Percentiles rank a stretch among this genome's conserved stretches.
Evolutionary conservation across 2,113 vertebrate species (phyloP).

Genomic region (Baryphthengus martii): DNA sequence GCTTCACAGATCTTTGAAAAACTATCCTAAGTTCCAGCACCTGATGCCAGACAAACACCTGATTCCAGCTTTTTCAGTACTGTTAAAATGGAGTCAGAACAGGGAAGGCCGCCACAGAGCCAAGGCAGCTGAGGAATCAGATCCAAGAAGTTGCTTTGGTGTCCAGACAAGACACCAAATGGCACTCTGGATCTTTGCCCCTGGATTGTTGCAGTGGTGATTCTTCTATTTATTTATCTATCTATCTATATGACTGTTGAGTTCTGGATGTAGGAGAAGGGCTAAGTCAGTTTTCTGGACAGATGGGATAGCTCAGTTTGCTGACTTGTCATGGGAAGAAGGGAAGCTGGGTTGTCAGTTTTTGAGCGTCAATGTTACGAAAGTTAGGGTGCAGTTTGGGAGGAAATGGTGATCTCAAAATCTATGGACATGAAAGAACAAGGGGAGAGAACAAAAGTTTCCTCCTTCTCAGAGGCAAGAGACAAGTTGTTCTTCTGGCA

Average conservation of each 20-base stretch:
- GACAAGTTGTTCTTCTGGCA: not conserved
- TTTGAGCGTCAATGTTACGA: not conserved
- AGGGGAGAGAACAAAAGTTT: not conserved
- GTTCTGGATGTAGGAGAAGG: not conserved
- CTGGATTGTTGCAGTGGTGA: not conserved
- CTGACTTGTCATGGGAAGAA: not conserved
- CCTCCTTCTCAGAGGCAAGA: not conserved
- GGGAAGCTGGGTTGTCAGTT: not conserved
- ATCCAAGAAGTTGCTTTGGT: not conserved
- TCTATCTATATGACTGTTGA: not conserved
- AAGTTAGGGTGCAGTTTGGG: not conserved
- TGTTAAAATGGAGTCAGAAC: not conserved
- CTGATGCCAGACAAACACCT: not conserved
- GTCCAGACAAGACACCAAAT: not conserved
- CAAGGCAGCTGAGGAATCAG: not conserved
- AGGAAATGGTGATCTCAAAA: not conserved
- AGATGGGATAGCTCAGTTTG: not conserved
- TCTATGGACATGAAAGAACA: not conserved
- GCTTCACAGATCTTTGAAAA: not conserved
- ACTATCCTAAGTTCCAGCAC: not conserved
- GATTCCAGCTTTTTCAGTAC: not conserved
- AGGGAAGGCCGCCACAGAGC: not conserved
- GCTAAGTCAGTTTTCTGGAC: not conserved
- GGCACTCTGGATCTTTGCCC: not conserved
- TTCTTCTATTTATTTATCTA: not conserved